phyloP scores from a whole-genome alignment of 2,888 invertebrate genomes.

The Pseudanteris insignis region DNA sequence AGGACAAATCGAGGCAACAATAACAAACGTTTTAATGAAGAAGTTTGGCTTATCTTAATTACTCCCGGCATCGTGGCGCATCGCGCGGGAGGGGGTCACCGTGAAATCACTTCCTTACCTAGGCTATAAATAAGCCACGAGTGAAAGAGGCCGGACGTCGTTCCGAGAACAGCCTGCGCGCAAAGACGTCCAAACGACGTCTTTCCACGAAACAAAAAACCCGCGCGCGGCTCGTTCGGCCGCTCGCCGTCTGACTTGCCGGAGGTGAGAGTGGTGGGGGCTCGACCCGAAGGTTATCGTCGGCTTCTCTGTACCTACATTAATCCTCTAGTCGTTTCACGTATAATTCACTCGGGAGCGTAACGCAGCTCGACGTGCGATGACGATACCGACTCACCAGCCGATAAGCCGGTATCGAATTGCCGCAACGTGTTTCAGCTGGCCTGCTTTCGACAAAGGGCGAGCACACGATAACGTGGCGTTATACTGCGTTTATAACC shows the following conservation, averaged over 20 bases:
- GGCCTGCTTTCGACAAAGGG: too few species aligned
- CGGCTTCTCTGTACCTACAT: conserved; percentile 57
- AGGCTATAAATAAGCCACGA: conserved; percentile 25
- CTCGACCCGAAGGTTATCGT: conserved; percentile 63
- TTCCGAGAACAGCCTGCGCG: conserved; percentile 4
- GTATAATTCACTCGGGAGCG: conserved; percentile 46
- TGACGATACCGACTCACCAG: not conserved
- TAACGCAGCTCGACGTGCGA: conserved; percentile 45
- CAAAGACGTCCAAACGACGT: conserved; percentile 5
- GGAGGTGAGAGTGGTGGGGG: conserved; percentile 53
- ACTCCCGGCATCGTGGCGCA: too few species aligned
- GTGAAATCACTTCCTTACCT: conserved; percentile 22
- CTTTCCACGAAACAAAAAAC: conserved; percentile 25
- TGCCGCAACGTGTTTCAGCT: not conserved
- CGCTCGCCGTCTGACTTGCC: not conserved
- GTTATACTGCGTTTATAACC: too few species aligned
- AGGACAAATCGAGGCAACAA: conserved; percentile 43
- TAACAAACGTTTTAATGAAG: conserved; percentile 30
- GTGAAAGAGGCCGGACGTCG: too few species aligned
- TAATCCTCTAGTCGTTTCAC: conserved; percentile 52
- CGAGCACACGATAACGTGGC: too few species aligned
- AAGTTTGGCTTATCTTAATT: conserved; percentile 31
- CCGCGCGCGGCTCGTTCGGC: too few species aligned
- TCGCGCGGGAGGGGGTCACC: conserved; percentile 1
- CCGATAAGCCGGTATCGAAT: conserved; percentile 19